Evolutionary conservation across 2,113 vertebrate genomes (phyloP), one percentile per base, ranked within the genome.

Genomic region (Pithys albifrons): DNA sequence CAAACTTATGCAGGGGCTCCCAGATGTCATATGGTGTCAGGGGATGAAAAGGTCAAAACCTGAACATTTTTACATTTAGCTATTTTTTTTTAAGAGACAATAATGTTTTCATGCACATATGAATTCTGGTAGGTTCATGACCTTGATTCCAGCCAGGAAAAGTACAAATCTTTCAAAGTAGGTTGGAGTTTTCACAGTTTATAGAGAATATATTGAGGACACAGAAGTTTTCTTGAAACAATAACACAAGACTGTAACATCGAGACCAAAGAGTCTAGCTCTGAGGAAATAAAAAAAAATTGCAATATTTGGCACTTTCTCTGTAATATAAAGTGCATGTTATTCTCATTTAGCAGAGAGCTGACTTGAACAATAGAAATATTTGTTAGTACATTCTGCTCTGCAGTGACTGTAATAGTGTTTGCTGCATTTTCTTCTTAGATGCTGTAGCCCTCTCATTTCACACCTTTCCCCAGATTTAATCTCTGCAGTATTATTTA

Each of bases 381-480:
- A 27, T 93, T 97, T 97, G 96, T 85, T 98, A 97, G 97, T 96
- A 88, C 87, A 95, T 89, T 93, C 84, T 64, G 64, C 77, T 66
- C 80, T 7, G 3, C 86, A 84, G 39, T 41, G 72, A 71, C 88
- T 58, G 78, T 94, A 92, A 97, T 97, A 84, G 69, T 87, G 85
- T 97, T 96, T 91, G 90, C 96, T 96, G 92, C 46, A n/a, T 94
- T 98, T 96, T 72, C 92, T 94, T 88, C 94, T 95, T 95, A 94
- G 90, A 95, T 85, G 81, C 92, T 89, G 52, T 41, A 90, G 81
- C 58, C 74, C 76, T 93, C 94, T 95, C 87, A 82, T 96, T 97
- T 98, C 97, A 97, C 98, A 98, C 96, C 97, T 98, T 93, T 96
- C 89, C 80, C 85, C 95, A 96, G 96, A 95, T 97, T 94, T 96